Evolutionary conservation across 2,888 invertebrate species (phyloP), one percentile per base, ranked within the genome.

Genomic region (Mesochorus sp.): DNA sequence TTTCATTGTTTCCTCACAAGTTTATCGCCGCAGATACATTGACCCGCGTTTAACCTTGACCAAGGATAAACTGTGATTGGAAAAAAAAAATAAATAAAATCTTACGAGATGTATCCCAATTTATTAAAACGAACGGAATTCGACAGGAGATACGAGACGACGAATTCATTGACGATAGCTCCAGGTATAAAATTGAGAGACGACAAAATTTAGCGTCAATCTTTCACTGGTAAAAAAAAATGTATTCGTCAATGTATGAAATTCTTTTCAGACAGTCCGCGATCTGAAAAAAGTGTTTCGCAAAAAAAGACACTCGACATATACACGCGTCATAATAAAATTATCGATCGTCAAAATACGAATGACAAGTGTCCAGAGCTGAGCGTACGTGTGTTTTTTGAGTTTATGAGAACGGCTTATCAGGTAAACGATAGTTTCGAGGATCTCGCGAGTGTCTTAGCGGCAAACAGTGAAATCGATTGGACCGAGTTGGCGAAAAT

Each of bases 401-500:
- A 95, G 86, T 95, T 95, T 86, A 93, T 95, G 92, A 94, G 94
- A 88, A 95, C 94, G 4, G 95, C 95, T 0, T 95, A 95, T 89
- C 95, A 95, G 91, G 94, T 95, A 3, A 92, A 92, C 72, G 92
- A 92, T 39, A 92, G 89, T 79, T 88, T 92, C 51, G 92, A 92
- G 80, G 91, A 89, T 28, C 84, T 92, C 31, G 87, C 92, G 0
- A 85, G 89, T 10, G 82, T 87, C 14, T 76, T 89, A 10, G 81
- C 84, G 5, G 81, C 83, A 76, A 89, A 89, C 14, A 92, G 92
- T 75, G 91, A 92, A 72, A 91, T 93, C 24, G 91, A 92, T 80
- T 93, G 93, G 93, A 87, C 90, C 34, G 90, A 91, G 82, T 82
- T 92, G 12, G 92, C 92, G 78, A 92, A 92, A 85, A 90, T 89